phyloP scores from a whole-genome alignment of 30 jellyfish, hydroid and myxozoan species.

The Catostylus mosaicus region DNA sequence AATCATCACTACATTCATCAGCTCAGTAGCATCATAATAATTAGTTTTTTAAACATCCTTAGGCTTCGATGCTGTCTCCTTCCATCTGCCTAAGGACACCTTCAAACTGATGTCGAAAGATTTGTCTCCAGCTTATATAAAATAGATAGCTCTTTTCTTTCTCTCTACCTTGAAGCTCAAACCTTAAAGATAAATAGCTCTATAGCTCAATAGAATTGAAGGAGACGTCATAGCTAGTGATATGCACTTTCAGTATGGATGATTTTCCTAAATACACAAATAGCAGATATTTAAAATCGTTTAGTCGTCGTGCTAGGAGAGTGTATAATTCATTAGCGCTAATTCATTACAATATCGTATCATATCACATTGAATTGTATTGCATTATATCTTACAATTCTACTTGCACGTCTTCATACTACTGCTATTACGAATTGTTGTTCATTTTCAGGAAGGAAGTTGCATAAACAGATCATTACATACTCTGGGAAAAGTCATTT shows the following conservation, averaged over 20 bases:
- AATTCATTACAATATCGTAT: neutral
- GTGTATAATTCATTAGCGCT: neutral
- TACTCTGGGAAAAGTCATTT: conserved; percentile 96
- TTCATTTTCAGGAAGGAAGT: conserved; percentile 83
- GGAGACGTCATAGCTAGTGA: neutral
- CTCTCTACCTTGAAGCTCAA: neutral
- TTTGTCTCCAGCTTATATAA: no score
- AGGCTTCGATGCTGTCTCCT: neutral
- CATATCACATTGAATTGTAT: neutral
- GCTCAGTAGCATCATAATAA: neutral
- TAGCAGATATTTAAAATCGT: no score
- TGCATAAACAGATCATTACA: conserved; percentile 94
- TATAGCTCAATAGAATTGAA: neutral
- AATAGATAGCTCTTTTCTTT: no score
- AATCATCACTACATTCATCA: neutral
- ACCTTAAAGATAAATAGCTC: neutral
- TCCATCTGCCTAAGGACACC: no score
- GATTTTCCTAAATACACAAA: no score
- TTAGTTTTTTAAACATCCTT: neutral
- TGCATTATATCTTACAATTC: neutral
- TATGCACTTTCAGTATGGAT: neutral
- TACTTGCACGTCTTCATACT: no score
- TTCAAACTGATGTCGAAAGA: no score
- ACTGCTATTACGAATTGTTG: neutral
- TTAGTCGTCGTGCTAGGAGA: no score